Evolutionary conservation across 64 coral and sea anemone genomes (phyloP).

Genomic region (Montipora efflorescens): DNA sequence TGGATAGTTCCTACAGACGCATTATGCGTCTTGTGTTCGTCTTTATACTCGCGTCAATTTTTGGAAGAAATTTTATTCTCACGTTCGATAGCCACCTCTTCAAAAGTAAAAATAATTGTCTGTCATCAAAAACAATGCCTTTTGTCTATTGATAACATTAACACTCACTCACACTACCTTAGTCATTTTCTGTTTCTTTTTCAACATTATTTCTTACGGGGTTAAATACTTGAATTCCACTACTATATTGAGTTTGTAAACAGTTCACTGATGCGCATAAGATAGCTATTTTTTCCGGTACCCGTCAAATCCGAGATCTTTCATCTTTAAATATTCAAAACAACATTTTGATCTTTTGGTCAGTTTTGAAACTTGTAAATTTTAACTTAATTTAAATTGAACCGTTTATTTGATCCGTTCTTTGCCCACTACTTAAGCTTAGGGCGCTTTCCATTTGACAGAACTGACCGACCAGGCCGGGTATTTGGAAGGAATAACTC

Average conservation of each 20-base stretch:
- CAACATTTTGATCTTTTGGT: slow-evolving; percentile 29
- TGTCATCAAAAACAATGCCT: neutral
- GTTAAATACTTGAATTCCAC: slow-evolving; percentile 2
- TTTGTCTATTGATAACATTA: neutral
- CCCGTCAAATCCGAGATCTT: slow-evolving; percentile 10
- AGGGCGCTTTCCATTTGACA: too few species aligned
- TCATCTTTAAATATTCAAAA: slow-evolving; percentile 50
- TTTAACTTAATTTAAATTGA: neutral
- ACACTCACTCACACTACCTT: neutral
- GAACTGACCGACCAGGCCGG: too few species aligned
- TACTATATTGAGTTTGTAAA: neutral
- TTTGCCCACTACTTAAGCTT: neutral
- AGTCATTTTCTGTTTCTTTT: neutral
- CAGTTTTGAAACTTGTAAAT: neutral
- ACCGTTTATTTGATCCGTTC: neutral
- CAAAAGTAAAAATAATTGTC: neutral
- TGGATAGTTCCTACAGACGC: too few species aligned
- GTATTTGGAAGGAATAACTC: neutral
- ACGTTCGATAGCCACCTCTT: too few species aligned
- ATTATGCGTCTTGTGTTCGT: too few species aligned
- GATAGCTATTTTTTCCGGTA: neutral
- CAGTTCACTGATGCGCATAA: neutral
- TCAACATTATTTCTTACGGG: neutral
- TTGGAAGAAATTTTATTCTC: too few species aligned
- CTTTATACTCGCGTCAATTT: too few species aligned